Base-by-base conservation (phyloP, 2,888 invertebrate genomes). In the Ectobius pallidus region DNA sequence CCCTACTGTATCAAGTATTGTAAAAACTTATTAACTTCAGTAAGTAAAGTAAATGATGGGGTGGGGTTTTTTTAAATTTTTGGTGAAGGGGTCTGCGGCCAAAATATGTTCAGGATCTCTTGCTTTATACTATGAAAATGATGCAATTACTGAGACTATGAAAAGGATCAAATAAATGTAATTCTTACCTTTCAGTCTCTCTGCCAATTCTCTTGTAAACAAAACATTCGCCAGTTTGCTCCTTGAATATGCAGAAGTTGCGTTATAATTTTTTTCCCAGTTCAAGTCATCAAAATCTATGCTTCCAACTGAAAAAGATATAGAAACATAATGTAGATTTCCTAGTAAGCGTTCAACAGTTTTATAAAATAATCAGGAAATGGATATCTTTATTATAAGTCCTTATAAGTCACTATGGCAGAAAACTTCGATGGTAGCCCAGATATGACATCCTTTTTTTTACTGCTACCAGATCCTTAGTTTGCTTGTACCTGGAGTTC, bases 151-250 rank as follows among this genome's bases (percentile, higher is more conserved):
- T n/a, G n/a, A n/a, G n/a, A n/a, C n/a, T n/a, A n/a, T n/a, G n/a
- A n/a, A n/a, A n/a, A n/a, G n/a, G n/a, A n/a, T n/a, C n/a, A n/a
- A n/a, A n/a, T n/a, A n/a, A n/a, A n/a, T n/a, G n/a, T 62, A 4
- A 61, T 25, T 27, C 18, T 69, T 61, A 75, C 75, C 73, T 74
- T 76, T 44, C n/a, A 80, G 70, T 65, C 78, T 72, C 11, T 75
- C 74, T 1, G 79, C 76, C 44, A 83, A 75, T 69, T 81, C 79
- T 55, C 77, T 76, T 18, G 79, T 77, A 73, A 81, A 82, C 14
- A 82, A 73, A 6, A 81, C 76, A 70, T 81, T 82, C 9, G 81
- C 81, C 16, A 81, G 76, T 72, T 82, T 82, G 18, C 81, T 81
- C 67, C 80, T 80, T 46, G 75, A 74, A 74, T 82, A 82, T 25